Conservation (phyloP, 2,888 invertebrate genomes). For the Agriopis aurantiaria region DNA sequence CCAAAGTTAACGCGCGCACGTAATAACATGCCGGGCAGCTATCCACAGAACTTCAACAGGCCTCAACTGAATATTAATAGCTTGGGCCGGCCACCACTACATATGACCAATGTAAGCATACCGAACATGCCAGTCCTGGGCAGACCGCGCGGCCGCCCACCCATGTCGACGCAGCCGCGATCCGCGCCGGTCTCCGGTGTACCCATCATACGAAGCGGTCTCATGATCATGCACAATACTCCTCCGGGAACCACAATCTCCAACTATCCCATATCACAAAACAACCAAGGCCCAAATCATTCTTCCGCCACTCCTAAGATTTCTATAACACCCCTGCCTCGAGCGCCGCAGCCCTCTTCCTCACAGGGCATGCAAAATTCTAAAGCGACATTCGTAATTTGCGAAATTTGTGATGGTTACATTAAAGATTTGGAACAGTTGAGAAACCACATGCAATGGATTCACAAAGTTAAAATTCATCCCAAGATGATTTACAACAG, state of each 20-base stretch:
- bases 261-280: conserved; percentile 76
- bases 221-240: conserved; percentile 90
- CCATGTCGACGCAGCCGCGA: conserved; percentile 67
- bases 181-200: conserved; percentile 75
- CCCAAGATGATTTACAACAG: conserved; percentile 98
- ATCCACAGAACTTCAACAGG: conserved; percentile 81
- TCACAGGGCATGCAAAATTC: conserved; percentile 72
- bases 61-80: conserved; percentile 81
- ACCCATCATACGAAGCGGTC: conserved; percentile 84
- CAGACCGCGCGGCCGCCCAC: conserved; percentile 82
- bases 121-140: conserved; percentile 70
- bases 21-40: conserved; percentile 74
- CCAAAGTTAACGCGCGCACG: conserved; percentile 88
- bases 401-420: conserved; percentile 99
- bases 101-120: conserved; percentile 61
- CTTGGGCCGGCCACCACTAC: conserved; percentile 71
- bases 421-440: conserved; percentile 98
- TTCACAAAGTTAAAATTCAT: conserved; percentile 98
- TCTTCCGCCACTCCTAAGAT: conserved; percentile 93
- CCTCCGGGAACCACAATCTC: conserved; percentile 75
- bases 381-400: conserved; percentile 97
- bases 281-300: conserved; percentile 65
- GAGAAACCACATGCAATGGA: conserved; percentile 99
- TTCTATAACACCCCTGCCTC: conserved; percentile 95
- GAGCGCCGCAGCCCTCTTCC: conserved; percentile 85